Base-by-base conservation (phyloP, 1,140 invertebrate genomes). In the Archegozetes longisetosus region DNA sequence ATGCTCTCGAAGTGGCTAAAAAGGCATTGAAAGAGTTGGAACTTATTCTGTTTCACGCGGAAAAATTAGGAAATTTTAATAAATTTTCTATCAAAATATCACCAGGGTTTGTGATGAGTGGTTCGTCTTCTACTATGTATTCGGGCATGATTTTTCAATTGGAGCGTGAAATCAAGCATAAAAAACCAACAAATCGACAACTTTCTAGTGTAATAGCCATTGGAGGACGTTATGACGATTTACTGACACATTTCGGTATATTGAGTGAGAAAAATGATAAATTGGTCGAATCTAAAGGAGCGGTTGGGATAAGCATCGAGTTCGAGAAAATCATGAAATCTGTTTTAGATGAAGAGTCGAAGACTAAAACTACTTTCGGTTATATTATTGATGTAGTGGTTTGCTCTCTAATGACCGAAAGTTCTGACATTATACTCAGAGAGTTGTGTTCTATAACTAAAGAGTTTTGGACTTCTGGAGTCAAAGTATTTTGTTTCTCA, bases 81-180 rank as follows among this genome's bases (percentile, higher is more conserved):
- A 28, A 56, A 47, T 12, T 55, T 1, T 24, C 22, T 52, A 55
- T 63, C 58, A 55, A 54, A 63, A 50, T 64, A 64, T 70, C 76
- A 78, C 27, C 75, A 82, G 2, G 71, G 77, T 1, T 86, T 17
- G 75, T 74, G 28, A 79, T 84, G 12, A 77, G 81, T 47, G 69
- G 84, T 61, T 75, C 81, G 0, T 80, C 80, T 66, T 82, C 82
- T 61, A 72, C 79, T 26, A 77, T 82, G 59, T 82, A 82, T 66
- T 82, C 79, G 22, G 84, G 84, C 0, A 73, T 85, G 64, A 79
- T 84, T 57, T 85, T 78, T 70, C 81, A 86, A 71, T 77, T 86
- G 63, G 77, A 80, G 0, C 79, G 76, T 64, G 78, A 83, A 62
- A 68, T 78, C 22, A 79, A 76, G 53, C 76, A 73, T 22, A 56